Percentiles rank a stretch among this genome's conserved stretches.
Conservation (phyloP, 2,113 vertebrate genomes). For the Fukomys damarensis region DNA sequence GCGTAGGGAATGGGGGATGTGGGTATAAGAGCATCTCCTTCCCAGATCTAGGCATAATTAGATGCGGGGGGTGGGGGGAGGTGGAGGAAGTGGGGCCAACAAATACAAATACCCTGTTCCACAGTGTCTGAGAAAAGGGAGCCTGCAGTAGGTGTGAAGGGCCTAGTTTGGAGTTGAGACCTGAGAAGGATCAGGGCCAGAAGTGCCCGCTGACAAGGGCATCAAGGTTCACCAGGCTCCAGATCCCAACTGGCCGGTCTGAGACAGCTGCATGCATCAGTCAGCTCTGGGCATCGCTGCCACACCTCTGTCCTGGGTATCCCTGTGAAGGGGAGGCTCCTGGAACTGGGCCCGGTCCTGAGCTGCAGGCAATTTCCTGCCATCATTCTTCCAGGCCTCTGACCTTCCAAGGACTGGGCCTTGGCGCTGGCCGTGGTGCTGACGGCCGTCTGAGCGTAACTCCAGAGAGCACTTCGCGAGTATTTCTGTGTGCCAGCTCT, state of each 20-base stretch:
- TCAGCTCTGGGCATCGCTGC: neutral
- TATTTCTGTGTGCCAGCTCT: neutral
- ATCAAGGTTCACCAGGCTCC: neutral
- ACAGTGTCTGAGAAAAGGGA: neutral
- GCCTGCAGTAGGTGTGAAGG: neutral
- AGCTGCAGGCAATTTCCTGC: neutral
- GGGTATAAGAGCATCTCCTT: neutral
- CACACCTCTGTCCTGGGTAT: neutral
- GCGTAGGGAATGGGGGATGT: neutral
- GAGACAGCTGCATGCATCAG: neutral
- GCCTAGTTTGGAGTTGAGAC: neutral
- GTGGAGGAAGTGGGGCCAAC: neutral
- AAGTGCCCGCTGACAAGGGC: neutral
- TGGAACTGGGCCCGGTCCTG: neutral
- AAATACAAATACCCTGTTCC: neutral
- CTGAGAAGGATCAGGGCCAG: neutral
- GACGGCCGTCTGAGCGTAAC: neutral
- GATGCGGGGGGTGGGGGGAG: neutral
- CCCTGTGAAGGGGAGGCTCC: neutral
- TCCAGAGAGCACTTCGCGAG: neutral
- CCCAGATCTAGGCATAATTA: neutral
- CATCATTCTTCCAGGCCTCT: neutral
- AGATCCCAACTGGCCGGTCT: neutral
- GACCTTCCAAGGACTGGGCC: fast-evolving
- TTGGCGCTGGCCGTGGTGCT: slow-evolving; percentile 69